Percentiles rank a stretch among this genome's conserved stretches.
These are phyloP conservation scores for Hyperoplus immaculatus DNA, from an alignment of 2,797 vertebrate species.

Conservation along the genomic window DNA sequence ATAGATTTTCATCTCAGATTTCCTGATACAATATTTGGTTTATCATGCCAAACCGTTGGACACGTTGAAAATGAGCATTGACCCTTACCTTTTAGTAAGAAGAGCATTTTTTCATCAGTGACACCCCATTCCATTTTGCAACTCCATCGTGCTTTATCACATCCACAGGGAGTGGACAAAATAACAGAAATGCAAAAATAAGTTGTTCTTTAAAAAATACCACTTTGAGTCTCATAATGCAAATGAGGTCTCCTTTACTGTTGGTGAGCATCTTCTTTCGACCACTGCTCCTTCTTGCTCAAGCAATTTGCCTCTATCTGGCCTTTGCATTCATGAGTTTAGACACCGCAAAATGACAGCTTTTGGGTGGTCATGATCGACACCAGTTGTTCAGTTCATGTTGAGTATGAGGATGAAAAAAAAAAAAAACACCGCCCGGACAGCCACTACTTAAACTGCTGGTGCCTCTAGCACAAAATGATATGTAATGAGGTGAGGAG, in stretches of 20 bases:
- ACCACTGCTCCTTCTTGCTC: not conserved
- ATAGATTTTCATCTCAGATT: constrained; percentile 1
- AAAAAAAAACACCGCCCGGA: not conserved
- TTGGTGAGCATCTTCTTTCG: not conserved
- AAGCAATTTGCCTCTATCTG: not conserved
- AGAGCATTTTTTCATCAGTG: constrained; percentile 66
- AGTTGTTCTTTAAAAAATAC: not conserved
- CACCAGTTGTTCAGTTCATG: not conserved
- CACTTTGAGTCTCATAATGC: not conserved
- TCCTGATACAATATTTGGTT: not conserved
- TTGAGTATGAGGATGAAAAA: not conserved
- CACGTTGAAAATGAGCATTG: constrained; percentile 62
- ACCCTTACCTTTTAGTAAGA: constrained; percentile 60
- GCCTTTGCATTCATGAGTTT: not conserved
- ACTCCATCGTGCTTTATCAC: constrained; percentile 13
- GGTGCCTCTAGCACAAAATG: not conserved
- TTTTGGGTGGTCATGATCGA: not conserved
- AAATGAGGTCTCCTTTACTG: not conserved
- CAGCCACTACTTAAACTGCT: not conserved
- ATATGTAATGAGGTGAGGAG: not conserved
- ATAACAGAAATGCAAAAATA: constrained; percentile 19
- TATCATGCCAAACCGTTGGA: constrained; percentile 34
- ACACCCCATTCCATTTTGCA: constrained; percentile 43
- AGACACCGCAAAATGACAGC: not conserved
- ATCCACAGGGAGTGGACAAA: constrained; percentile 13